These are phyloP conservation scores for Dusona sp. DNA, from an alignment of 2,888 invertebrate species.

Conservation along the genomic window DNA sequence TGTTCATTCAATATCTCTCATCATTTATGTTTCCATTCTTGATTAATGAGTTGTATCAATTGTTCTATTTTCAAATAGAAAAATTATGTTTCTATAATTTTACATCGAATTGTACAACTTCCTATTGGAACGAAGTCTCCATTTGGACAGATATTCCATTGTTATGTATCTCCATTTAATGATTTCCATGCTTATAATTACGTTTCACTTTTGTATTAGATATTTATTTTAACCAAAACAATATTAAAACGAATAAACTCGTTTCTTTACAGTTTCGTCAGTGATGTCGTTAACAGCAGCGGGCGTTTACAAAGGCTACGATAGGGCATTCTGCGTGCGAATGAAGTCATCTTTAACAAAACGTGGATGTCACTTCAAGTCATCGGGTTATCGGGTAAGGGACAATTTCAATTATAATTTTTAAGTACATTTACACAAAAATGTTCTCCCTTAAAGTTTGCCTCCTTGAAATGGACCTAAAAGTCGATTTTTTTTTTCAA, in stretches of 20 bases:
- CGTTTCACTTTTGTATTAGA: too few relatives aligned
- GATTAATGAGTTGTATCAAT: not conserved
- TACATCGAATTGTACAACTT: too few relatives aligned
- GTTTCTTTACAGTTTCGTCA: conserved; percentile 89
- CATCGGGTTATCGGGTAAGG: conserved; percentile 97
- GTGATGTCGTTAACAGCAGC: conserved; percentile 92
- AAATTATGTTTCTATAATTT: too few relatives aligned
- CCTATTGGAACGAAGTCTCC: too few relatives aligned
- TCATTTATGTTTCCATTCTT: not conserved
- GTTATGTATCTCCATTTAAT: too few relatives aligned
- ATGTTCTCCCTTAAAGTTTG: not conserved
- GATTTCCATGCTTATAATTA: too few relatives aligned
- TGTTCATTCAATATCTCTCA: not conserved
- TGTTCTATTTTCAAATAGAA: not conserved
- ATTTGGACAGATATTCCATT: too few relatives aligned
- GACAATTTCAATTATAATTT: not conserved
- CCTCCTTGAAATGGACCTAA: not conserved
- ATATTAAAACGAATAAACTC: not conserved
- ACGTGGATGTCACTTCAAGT: conserved; percentile 98
- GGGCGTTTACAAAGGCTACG: conserved; percentile 92
- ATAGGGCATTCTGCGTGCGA: conserved; percentile 96
- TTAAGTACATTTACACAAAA: not conserved
- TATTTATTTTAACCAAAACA: not conserved
- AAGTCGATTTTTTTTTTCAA: not conserved
- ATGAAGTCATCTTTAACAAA: conserved; percentile 99